Evolutionary conservation across 2,797 vertebrate species (phyloP).

Genomic region (Tachyglossus aculeatus): DNA sequence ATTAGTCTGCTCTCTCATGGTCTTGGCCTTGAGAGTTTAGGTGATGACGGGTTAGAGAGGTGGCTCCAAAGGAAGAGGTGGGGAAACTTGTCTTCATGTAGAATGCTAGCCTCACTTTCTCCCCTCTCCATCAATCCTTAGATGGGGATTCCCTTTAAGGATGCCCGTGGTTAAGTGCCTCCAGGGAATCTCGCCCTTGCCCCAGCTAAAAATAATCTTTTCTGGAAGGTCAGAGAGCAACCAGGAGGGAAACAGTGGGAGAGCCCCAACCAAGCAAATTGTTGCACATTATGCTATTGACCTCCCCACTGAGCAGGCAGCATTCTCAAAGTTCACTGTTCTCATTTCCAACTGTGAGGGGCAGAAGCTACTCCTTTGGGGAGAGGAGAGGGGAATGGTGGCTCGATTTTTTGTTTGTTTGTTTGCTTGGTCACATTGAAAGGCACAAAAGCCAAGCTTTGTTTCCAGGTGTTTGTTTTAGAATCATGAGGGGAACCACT

Average conservation of each 20-base stretch:
- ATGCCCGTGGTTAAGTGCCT: background rate
- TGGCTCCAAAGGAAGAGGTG: conserved; percentile 36
- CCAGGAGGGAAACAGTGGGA: background rate
- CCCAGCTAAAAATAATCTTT: background rate
- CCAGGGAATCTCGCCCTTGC: background rate
- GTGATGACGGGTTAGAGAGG: conserved; percentile 35
- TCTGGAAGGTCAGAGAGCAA: conserved; percentile 3
- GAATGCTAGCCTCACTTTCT: conserved; percentile 33
- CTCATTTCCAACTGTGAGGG: background rate
- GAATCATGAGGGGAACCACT: no score
- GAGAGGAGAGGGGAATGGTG: background rate
- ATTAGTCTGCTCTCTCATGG: conserved; percentile 41
- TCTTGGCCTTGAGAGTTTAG: conserved; percentile 18
- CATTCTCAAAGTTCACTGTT: conserved; percentile 31
- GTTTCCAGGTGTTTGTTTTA: no score
- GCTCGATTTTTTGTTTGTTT: no score
- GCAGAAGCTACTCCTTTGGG: conserved; percentile 30
- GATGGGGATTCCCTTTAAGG: conserved; percentile 13
- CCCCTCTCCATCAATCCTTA: conserved; percentile 42
- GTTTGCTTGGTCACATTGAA: conserved; percentile 34
- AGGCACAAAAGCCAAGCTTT: background rate
- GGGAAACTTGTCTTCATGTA: conserved; percentile 36
- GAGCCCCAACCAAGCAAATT: conserved; percentile 23
- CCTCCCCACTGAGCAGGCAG: no score
- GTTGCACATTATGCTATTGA: conserved; percentile 9